Evolutionary conservation across 1,140 invertebrate genomes (phyloP), one percentile per base, ranked within the genome.

Genomic region (Zophobas morio): DNA sequence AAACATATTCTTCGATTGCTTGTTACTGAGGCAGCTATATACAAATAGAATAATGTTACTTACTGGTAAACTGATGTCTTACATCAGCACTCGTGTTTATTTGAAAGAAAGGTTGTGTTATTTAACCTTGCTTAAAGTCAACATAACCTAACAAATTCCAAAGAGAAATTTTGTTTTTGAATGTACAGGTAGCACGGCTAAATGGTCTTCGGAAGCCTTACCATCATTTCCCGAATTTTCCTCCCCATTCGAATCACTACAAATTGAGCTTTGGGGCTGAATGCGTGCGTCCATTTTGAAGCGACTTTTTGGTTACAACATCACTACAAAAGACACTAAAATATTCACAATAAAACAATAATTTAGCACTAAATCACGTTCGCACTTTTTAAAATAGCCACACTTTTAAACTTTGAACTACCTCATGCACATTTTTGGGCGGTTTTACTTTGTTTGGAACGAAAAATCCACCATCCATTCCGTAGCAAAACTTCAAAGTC

Each of bases 1-100:
- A 93, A 85, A 82, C 91, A 92, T 87, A 92, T 91, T 79, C 91
- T 88, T 76, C 89, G 88, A 81, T 89, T 40, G 47, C 40, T 40
- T 20, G 49, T 70, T 5, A 76, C 5, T 37, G 70, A 34, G 34
- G 60, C 60, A 74, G 74, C 35, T 34, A 73, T 46, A 74, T 76
- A 20, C n/a, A 70, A 77, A 42, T 33, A 53, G 42, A 73, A 2
- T n/a, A 20, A 74, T 56, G 70, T 60, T 76, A 72, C 35, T 56
- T 1, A 54, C 60, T 37, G 51, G 42, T 74, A 33, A 66, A 54
- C 32, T 32, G 60, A 37, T 36, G 8, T 51, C 35, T 60, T 8
- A 74, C 56, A 54, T 33, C 2, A 36, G 33, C 36, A 63, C 33
- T 66, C 46, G 46, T 8, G 32, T 60, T 40, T 37, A 56, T 75